Conservation (phyloP, 2,113 vertebrate genomes). For the Anguilla japonica region DNA sequence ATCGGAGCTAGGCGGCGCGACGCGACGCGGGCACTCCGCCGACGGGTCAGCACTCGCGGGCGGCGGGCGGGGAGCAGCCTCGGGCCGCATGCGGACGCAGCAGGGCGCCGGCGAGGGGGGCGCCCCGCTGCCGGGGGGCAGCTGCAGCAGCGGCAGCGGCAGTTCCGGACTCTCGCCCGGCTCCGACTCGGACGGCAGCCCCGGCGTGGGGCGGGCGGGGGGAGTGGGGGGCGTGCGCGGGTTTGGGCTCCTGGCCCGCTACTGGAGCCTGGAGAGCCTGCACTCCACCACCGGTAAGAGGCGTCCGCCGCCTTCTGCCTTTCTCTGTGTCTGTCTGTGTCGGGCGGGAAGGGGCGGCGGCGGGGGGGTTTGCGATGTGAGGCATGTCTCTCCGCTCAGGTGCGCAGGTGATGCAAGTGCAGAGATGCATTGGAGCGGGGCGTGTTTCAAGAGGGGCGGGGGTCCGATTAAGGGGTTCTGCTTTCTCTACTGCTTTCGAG, state of each 20-base stretch:
- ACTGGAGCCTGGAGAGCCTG: conserved; percentile 86
- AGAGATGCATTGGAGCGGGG: not conserved
- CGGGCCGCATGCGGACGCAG: conserved; percentile 70
- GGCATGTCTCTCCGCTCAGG: not conserved
- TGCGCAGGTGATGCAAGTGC: not conserved
- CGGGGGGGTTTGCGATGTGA: not conserved
- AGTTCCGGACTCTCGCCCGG: conserved; percentile 74
- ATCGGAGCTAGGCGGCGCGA: conserved; percentile 40
- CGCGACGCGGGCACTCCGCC: not conserved
- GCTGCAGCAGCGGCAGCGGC: conserved; percentile 70
- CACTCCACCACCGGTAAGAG: conserved; percentile 81
- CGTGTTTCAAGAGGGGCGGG: not conserved
- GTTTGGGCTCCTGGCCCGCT: conserved; percentile 74
- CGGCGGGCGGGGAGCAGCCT: conserved; percentile 38
- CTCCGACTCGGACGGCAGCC: conserved; percentile 79
- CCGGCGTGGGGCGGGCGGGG: conserved; percentile 71
- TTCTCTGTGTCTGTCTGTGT: not conserved
- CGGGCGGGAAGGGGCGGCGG: not conserved
- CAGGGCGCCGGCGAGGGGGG: conserved; percentile 72
- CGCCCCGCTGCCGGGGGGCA: conserved; percentile 68
- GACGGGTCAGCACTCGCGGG: conserved; percentile 44
- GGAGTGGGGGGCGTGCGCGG: conserved; percentile 72
- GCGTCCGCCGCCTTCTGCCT: not conserved
- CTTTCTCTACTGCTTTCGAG: not conserved
- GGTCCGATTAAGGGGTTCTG: not conserved